Percentiles rank a stretch among this genome's conserved stretches.
phyloP scores from a whole-genome alignment of 2,888 invertebrate genomes.

The Epirrita christyi region DNA sequence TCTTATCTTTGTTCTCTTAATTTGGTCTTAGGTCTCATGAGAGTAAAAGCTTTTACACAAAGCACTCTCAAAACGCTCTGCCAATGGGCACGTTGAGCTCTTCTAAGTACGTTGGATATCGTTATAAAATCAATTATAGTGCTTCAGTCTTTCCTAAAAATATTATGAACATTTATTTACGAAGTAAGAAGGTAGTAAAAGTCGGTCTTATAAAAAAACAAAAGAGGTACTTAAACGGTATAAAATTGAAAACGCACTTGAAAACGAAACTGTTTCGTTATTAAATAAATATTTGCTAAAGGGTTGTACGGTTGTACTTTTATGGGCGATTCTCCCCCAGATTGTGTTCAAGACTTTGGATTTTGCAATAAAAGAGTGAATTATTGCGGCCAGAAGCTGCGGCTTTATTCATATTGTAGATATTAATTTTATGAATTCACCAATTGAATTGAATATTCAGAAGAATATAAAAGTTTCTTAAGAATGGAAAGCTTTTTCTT shows the following conservation, averaged over 20 bases:
- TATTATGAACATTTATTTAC: neutral
- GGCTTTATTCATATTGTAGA: conserved; percentile 34
- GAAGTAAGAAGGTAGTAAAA: conserved; percentile 8
- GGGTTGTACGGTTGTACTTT: conserved; percentile 48
- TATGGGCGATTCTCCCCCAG: conserved; percentile 46
- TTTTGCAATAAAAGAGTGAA: conserved; percentile 48
- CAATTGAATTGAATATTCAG: conserved; percentile 38
- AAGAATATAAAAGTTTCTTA: conserved; percentile 26
- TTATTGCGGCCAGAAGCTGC: conserved; percentile 38
- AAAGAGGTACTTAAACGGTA: conserved; percentile 21
- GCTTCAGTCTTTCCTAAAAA: neutral
- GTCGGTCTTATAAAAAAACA: conserved; percentile 10
- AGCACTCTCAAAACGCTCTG: neutral
- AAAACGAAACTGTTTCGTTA: conserved; percentile 44
- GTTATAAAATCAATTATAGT: conserved; percentile 5
- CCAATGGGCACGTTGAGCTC: conserved; percentile 2
- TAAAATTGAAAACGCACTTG: conserved; percentile 36
- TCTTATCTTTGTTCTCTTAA: conserved; percentile 1
- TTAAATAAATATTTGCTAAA: conserved; percentile 52
- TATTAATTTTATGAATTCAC: conserved; percentile 38
- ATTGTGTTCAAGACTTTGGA: conserved; percentile 44
- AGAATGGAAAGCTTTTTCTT: conserved; percentile 13
- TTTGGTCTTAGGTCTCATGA: conserved; percentile 10
- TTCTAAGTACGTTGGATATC: conserved; percentile 3
- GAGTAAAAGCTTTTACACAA: conserved; percentile 15